Evolutionary conservation across 2,113 vertebrate genomes (phyloP).

Genomic region (Trachemys scripta): DNA sequence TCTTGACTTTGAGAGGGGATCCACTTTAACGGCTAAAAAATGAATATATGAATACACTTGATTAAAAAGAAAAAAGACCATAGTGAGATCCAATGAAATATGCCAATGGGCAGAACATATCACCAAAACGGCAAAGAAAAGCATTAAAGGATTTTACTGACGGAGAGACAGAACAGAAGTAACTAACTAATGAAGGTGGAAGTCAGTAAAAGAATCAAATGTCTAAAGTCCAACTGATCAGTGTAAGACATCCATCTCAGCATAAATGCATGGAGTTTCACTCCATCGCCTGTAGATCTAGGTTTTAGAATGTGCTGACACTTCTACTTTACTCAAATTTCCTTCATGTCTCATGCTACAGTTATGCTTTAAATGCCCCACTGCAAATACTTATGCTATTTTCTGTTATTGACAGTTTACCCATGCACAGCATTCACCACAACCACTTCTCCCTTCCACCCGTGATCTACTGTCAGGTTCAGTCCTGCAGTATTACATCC

Average conservation of each 20-base stretch:
- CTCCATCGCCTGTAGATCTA: not conserved
- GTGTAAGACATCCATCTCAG: not conserved
- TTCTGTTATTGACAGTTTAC: not conserved
- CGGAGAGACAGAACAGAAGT: not conserved
- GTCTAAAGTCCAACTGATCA: not conserved
- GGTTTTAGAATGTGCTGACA: not conserved
- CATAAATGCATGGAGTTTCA: not conserved
- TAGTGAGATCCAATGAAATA: not conserved
- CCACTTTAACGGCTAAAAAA: not conserved
- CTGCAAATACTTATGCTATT: not conserved
- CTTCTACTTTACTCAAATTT: not conserved
- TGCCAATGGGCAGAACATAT: not conserved
- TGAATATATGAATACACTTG: not conserved
- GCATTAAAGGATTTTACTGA: not conserved
- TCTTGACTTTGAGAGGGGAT: not conserved
- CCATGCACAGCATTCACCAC: not conserved
- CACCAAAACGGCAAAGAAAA: not conserved
- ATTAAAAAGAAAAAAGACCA: not conserved
- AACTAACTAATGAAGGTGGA: not conserved
- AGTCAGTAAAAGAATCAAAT: not conserved
- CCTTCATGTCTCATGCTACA: not conserved
- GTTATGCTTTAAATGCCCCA: fast-evolving
- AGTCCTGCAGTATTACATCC: not conserved
- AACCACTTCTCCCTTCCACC: not conserved
- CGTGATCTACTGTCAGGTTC: not conserved